These are phyloP conservation scores for Macrotis lagotis DNA, from an alignment of 2,113 vertebrate genomes.

Conservation along the genomic window DNA sequence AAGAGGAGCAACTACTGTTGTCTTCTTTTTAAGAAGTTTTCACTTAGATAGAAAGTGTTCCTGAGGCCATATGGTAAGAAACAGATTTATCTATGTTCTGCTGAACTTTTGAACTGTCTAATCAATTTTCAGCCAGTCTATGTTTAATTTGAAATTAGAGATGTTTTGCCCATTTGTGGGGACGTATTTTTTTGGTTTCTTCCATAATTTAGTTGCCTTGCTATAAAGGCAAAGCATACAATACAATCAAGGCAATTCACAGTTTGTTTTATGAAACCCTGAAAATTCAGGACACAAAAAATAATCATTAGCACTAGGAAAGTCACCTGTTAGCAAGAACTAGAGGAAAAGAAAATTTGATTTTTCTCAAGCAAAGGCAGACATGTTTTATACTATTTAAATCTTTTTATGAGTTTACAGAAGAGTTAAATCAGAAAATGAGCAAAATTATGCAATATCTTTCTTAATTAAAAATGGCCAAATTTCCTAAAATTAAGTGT, in stretches of 20 bases:
- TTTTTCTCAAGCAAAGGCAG: slow-evolving; percentile 13
- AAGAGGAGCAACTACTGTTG: neutral
- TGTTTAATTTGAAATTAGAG: slow-evolving; percentile 36
- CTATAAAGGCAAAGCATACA: slow-evolving; percentile 31
- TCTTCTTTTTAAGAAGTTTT: slow-evolving; percentile 1
- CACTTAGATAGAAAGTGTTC: neutral
- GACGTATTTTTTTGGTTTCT: neutral
- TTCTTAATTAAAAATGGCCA: neutral
- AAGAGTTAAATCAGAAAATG: neutral
- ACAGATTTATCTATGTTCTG: neutral
- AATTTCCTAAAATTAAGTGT: neutral
- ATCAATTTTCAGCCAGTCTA: slow-evolving; percentile 20
- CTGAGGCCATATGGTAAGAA: neutral
- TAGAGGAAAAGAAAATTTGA: neutral
- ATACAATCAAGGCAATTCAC: neutral
- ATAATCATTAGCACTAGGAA: neutral
- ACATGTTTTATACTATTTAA: neutral
- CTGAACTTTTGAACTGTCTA: slow-evolving; percentile 32
- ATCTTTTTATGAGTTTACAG: slow-evolving; percentile 10
- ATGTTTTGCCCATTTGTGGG: neutral
- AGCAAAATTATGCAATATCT: neutral
- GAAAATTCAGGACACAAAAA: neutral
- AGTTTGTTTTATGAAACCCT: slow-evolving; percentile 42
- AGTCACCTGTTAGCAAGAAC: slow-evolving; percentile 12
- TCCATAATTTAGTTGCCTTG: neutral